A percentile compares a stretch with the other conserved stretches of the same genome.
These are phyloP conservation scores for Meghimatium bilineatum DNA, from an alignment of 2,888 invertebrate species.

Conservation along the genomic window DNA sequence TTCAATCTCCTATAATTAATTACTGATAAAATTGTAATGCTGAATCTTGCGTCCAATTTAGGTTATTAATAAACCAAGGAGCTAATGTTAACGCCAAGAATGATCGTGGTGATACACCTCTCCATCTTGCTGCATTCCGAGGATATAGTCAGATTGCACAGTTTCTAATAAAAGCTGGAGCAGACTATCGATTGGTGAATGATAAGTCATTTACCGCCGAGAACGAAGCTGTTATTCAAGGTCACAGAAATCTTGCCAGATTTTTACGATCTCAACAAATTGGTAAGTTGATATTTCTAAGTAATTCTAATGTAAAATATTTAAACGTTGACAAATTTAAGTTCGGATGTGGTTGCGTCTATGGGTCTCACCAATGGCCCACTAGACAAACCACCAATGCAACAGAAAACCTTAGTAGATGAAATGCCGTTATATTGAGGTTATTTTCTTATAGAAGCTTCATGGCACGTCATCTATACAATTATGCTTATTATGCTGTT, in stretches of 20 bases:
- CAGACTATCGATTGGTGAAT: constrained; percentile 59
- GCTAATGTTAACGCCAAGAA: constrained; percentile 61
- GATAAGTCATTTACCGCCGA: constrained; percentile 59
- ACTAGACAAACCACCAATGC: too few species aligned
- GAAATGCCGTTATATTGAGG: too few species aligned
- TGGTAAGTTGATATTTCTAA: neutral
- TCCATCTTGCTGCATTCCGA: constrained; percentile 65
- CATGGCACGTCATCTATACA: too few species aligned
- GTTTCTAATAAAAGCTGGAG: constrained; percentile 54
- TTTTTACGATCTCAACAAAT: neutral
- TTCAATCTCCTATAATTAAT: too few species aligned
- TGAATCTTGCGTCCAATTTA: too few species aligned
- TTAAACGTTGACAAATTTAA: too few species aligned
- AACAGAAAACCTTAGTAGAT: too few species aligned
- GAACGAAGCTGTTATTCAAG: constrained; percentile 60
- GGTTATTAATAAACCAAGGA: constrained; percentile 41
- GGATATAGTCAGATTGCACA: constrained; percentile 60
- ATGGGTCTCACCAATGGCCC: too few species aligned
- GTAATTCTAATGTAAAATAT: neutral
- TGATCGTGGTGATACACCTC: constrained; percentile 64
- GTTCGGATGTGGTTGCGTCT: too few species aligned
- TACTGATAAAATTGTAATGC: too few species aligned
- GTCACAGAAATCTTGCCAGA: constrained; percentile 50
- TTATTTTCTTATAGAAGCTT: too few species aligned
- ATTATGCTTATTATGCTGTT: too few species aligned